Conservation (phyloP, 2,888 invertebrate species). For the Melanotus villosus region DNA sequence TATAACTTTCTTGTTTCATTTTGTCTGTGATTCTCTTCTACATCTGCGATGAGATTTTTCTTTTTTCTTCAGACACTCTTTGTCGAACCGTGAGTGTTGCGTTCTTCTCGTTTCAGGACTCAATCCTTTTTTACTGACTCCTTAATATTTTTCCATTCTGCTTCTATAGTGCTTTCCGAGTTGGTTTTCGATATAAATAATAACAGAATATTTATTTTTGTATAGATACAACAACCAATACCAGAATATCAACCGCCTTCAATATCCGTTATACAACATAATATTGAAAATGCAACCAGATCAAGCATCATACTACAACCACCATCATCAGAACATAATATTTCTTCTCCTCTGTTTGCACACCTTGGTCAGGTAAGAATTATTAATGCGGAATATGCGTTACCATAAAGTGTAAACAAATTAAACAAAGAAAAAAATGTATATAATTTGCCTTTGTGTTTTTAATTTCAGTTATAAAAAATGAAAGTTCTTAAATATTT, state of each 20-base stretch:
- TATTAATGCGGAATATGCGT: neutral
- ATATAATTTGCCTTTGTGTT: too few species aligned
- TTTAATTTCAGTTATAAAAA: neutral
- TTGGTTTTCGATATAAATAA: too few species aligned
- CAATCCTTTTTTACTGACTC: too few species aligned
- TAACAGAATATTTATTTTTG: too few species aligned
- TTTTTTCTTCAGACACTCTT: too few species aligned
- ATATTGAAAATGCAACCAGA: conserved; percentile 65
- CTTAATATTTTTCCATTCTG: too few species aligned
- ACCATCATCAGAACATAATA: conserved; percentile 63
- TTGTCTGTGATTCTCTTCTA: too few species aligned
- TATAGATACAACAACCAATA: conserved; percentile 63
- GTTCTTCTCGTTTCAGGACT: too few species aligned
- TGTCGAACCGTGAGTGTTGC: too few species aligned
- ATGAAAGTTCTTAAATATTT: neutral
- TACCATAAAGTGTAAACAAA: neutral
- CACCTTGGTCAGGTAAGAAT: conserved; percentile 69
- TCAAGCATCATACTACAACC: conserved; percentile 73
- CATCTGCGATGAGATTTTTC: too few species aligned
- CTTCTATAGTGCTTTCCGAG: too few species aligned
- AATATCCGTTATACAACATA: conserved; percentile 58
- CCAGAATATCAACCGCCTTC: conserved; percentile 53
- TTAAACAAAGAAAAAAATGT: neutral
- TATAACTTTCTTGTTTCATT: too few species aligned
- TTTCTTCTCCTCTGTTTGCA: conserved; percentile 68